A percentile compares a stretch with the other conserved stretches of the same genome.
Conservation (phyloP, 2,797 vertebrate genomes). For the Poeciliopsis presidionis region DNA sequence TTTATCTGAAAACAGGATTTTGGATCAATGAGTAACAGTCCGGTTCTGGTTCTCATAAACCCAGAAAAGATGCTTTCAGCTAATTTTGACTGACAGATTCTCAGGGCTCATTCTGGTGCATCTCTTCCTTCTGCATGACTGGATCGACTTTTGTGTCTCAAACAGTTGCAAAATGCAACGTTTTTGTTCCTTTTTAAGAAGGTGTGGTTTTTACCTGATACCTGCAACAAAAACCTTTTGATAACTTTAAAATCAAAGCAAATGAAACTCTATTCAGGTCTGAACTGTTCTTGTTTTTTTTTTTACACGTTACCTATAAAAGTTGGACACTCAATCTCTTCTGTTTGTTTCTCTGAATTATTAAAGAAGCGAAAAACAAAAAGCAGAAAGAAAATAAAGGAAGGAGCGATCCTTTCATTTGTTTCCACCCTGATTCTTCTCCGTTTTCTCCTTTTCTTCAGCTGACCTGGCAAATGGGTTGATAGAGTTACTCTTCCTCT, state of each 20-base stretch:
- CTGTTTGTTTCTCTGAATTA: conserved; percentile 73
- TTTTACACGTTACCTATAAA: conserved; percentile 26
- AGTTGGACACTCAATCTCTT: conserved; percentile 50
- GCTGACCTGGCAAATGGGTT: conserved; percentile 71
- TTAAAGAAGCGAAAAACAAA: conserved; percentile 75
- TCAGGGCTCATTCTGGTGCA: background rate
- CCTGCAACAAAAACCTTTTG: background rate
- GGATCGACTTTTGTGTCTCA: background rate
- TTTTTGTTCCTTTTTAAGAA: background rate
- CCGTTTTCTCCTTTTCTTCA: conserved; percentile 54
- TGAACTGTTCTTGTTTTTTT: conserved; percentile 1
- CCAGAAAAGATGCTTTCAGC: background rate
- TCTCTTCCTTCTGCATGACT: background rate
- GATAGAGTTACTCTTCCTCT: conserved; percentile 67
- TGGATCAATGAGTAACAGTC: background rate
- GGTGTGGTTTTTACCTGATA: background rate
- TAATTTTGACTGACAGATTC: background rate
- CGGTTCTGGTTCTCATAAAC: background rate
- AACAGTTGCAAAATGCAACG: background rate
- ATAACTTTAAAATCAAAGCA: background rate
- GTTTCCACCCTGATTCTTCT: conserved; percentile 39
- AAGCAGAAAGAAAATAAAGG: conserved; percentile 62
- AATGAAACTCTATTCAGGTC: background rate
- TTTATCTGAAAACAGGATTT: background rate
- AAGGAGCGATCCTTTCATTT: conserved; percentile 27